phyloP scores from a whole-genome alignment of 2,888 invertebrate species.

The Harpagoxenus sublaevis region DNA sequence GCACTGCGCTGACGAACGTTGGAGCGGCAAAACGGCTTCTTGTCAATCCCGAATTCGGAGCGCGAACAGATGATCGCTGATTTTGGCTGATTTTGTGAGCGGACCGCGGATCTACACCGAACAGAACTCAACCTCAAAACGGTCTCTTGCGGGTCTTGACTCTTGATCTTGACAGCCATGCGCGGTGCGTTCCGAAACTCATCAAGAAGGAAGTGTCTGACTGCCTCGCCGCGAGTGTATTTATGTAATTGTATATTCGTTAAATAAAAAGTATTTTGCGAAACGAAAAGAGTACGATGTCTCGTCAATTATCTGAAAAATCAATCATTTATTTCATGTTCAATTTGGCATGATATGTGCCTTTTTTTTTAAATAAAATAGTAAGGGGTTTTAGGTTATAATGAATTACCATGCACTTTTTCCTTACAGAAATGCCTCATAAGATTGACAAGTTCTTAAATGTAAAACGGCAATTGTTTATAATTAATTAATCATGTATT shows the following conservation, averaged over 20 bases:
- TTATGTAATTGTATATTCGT: background rate
- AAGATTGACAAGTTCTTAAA: background rate
- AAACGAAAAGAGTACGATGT: background rate
- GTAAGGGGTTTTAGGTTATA: slow-evolving; percentile 1
- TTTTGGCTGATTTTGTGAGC: no score
- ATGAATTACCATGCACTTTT: no score
- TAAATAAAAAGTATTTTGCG: background rate
- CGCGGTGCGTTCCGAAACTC: background rate
- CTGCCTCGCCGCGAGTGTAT: background rate
- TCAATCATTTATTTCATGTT: background rate
- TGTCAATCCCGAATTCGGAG: background rate
- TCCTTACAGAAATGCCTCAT: background rate
- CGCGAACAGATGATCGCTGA: slow-evolving; percentile 14
- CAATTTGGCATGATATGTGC: background rate
- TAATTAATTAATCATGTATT: background rate
- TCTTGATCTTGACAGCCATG: background rate
- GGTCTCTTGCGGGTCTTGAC: no score
- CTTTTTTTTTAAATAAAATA: background rate
- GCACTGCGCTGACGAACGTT: background rate
- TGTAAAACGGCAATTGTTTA: background rate
- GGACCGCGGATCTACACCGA: no score
- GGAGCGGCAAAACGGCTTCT: background rate
- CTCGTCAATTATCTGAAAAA: background rate
- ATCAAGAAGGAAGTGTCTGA: background rate
- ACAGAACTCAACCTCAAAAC: no score